Evolutionary conservation across 2,113 vertebrate genomes (phyloP), one percentile per base, ranked within the genome.

Genomic region (human (Homo sapiens)): DNA sequence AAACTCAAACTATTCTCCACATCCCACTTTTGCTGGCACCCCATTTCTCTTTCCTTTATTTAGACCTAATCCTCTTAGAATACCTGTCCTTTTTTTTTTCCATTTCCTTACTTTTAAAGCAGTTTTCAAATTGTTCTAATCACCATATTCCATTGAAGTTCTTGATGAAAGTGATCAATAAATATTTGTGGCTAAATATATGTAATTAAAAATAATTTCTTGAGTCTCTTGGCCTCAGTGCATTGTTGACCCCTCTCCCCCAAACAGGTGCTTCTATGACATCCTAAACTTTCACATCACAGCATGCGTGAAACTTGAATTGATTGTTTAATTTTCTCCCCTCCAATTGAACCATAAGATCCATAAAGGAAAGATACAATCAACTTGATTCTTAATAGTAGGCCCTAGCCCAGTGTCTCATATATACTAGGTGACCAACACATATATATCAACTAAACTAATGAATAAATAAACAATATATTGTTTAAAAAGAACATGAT

Each of bases 1-100:
- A 68, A 75, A 45, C 23, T 92, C 32, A 80, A 43, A 96, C 35
- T 5, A 64, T 72, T 83, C 12, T 40, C 38, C 16, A n/a, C 18
- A 80, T 1, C 35, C 3, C 10, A 64, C 18, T 92, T 85, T 80
- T 81, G 38, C 38, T 76, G 35, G 14, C 5, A 72, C 32, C 38
- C 38, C 8, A n/a, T 68, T 91, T 83, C 38, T 78, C 43, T 84
- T 80, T 89, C 14, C 16, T 89, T 35, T 55, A 45, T 80, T 82
- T 79, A 79, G 6, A 90, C 12, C 35, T 61, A 93, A 79, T n/a
- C 18, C 6, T 89, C 66, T 85, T 79, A 68, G 92, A 81, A 70
- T 50, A 73, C 11, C 61, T 43, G 2, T 64, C 1, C 16, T 75
- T 76, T 52, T 91, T 76, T 91, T 76, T 92, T 86, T 75, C 11